These are phyloP conservation scores for Poecile montanus DNA, from an alignment of 2,797 vertebrate genomes.

Conservation along the genomic window DNA sequence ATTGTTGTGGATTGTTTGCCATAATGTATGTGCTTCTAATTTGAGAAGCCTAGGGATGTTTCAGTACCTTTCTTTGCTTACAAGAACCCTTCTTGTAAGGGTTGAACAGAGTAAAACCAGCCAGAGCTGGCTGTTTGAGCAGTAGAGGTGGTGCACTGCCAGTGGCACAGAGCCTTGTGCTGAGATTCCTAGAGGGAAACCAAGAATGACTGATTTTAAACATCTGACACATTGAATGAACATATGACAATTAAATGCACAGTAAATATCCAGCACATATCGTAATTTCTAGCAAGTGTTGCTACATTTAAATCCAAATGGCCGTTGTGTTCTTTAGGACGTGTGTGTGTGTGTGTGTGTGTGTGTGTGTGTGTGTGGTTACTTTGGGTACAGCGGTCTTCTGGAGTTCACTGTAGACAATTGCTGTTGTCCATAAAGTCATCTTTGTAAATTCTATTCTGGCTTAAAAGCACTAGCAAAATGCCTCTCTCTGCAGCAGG, in stretches of 20 bases:
- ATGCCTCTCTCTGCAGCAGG: neutral
- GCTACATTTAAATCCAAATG: neutral
- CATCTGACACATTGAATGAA: neutral
- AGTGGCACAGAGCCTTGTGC: neutral
- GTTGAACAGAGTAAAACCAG: neutral
- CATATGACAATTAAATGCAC: neutral
- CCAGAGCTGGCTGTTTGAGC: neutral
- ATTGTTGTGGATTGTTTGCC: neutral
- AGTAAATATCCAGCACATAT: neutral
- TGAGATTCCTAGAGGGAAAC: neutral
- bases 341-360: neutral
- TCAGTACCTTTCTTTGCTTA: neutral
- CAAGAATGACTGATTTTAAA: neutral
- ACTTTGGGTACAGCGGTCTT: neutral
- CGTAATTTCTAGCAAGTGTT: neutral
- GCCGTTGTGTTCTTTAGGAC: neutral
- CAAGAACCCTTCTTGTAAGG: neutral
- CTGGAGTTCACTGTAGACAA: neutral
- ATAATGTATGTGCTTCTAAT: neutral
- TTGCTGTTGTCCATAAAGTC: neutral
- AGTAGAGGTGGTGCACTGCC: neutral
- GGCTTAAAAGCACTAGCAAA: neutral
- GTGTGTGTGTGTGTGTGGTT: neutral
- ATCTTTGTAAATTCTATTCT: neutral
- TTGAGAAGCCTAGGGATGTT: neutral